Percentiles rank a stretch among this genome's conserved stretches.
phyloP scores from a whole-genome alignment of 2,888 invertebrate species.

The Athalia cordata region DNA sequence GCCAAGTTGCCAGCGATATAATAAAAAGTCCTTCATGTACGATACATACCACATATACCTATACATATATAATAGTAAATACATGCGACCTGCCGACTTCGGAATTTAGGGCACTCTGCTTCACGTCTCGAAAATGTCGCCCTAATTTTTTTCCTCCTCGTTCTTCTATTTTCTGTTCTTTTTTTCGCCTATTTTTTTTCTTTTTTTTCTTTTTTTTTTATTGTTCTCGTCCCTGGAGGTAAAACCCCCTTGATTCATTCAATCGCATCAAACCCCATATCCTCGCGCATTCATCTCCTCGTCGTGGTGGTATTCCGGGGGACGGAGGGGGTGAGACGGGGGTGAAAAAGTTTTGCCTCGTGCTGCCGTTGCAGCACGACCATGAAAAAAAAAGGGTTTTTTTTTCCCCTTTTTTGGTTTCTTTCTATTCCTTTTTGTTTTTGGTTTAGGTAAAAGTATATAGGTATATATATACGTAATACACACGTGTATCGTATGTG shows the following conservation, averaged over 20 bases:
- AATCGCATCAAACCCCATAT: slow-evolving; percentile 44
- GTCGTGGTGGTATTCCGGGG: background rate
- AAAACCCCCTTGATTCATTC: slow-evolving; percentile 38
- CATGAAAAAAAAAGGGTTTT: no score
- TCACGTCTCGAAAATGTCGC: slow-evolving; percentile 25
- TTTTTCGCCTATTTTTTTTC: background rate
- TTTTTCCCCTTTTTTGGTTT: no score
- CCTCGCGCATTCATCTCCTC: slow-evolving; percentile 43
- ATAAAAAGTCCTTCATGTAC: no score
- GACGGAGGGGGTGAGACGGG: background rate
- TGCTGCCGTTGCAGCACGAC: background rate
- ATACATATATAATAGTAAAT: no score
- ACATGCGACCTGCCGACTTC: no score
- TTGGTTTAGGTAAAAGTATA: slow-evolving; percentile 22
- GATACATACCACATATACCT: no score
- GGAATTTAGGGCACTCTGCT: no score
- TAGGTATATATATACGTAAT: slow-evolving; percentile 9
- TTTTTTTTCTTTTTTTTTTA: slow-evolving; percentile 11
- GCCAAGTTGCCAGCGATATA: no score
- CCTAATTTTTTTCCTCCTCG: background rate
- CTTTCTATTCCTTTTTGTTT: no score
- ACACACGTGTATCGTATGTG: background rate
- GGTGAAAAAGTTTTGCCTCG: slow-evolving; percentile 22
- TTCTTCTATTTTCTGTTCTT: background rate
- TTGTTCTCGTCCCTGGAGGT: slow-evolving; percentile 3